Conservation (phyloP, 2,113 vertebrate genomes). For the Chaetorhynchus papuensis region DNA sequence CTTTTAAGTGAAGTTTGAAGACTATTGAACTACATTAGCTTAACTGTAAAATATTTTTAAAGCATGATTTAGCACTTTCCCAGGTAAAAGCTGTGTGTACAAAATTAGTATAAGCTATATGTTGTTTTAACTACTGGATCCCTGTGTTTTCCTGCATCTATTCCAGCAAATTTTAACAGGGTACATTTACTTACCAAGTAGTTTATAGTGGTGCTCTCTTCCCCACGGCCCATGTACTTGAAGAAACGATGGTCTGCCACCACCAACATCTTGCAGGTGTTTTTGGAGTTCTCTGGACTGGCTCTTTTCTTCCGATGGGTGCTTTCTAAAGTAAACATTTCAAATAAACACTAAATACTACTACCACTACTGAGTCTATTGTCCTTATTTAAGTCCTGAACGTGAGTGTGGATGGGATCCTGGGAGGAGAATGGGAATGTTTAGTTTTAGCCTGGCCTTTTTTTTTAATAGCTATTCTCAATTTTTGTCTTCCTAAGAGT, state of each 20-base stretch:
- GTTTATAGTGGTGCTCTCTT: slow-evolving; percentile 95
- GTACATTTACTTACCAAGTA: slow-evolving; percentile 80
- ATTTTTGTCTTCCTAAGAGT: not conserved
- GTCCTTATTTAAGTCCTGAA: not conserved
- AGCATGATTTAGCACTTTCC: not conserved
- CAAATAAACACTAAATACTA: not conserved
- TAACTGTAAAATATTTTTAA: not conserved
- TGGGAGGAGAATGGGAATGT: not conserved
- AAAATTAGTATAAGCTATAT: not conserved
- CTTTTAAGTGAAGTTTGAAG: not conserved
- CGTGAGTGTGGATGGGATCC: not conserved
- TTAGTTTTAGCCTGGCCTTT: not conserved
- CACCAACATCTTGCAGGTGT: slow-evolving; percentile 91
- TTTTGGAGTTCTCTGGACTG: slow-evolving; percentile 76
- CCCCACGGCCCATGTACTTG: slow-evolving; percentile 88
- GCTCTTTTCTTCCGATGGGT: slow-evolving; percentile 76
- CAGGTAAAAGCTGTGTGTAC: not conserved
- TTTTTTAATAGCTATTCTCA: not conserved
- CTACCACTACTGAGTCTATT: not conserved
- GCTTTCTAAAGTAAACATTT: slow-evolving; percentile 52
- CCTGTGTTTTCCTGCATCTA: not conserved
- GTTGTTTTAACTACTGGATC: not conserved
- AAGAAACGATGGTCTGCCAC: slow-evolving; percentile 97
- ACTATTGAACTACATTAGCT: not conserved
- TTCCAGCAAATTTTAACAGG: not conserved